A percentile compares a stretch with the other conserved stretches of the same genome.
Conservation (phyloP, 2,797 vertebrate species). For the Tinamus major region DNA sequence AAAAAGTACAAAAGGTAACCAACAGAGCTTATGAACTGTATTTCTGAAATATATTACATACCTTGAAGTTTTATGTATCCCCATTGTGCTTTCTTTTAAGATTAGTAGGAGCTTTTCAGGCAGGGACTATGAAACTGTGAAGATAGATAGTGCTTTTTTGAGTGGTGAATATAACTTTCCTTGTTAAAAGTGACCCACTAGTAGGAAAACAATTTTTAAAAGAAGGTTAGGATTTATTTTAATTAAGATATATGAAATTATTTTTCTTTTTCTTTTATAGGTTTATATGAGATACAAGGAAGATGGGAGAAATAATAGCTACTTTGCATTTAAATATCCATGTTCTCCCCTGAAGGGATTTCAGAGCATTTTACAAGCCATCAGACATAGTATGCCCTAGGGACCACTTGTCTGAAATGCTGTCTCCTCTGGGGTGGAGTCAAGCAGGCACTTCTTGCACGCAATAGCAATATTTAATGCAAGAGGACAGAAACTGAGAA, state of each 20-base stretch:
- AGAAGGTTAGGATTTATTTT: background rate
- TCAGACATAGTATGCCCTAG: background rate
- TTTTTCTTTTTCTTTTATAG: background rate
- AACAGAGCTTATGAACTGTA: background rate
- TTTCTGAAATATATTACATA: constrained; percentile 50
- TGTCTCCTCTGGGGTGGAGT: background rate
- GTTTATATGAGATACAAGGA: background rate
- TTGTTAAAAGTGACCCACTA: background rate
- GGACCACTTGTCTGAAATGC: background rate
- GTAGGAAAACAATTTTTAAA: background rate
- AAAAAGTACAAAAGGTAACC: background rate
- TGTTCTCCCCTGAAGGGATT: background rate
- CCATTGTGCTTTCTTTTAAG: constrained; percentile 54
- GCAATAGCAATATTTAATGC: background rate
- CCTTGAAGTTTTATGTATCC: constrained; percentile 53
- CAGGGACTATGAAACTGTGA: constrained; percentile 17
- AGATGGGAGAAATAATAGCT: background rate
- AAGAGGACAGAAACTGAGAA: background rate
- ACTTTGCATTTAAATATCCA: background rate
- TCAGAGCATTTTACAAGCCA: constrained; percentile 8
- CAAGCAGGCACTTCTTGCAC: background rate
- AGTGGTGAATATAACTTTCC: background rate
- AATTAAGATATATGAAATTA: constrained; percentile 15
- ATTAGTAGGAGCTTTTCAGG: constrained; percentile 16
- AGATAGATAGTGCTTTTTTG: background rate